Evolutionary conservation across 2,797 vertebrate species (phyloP), one percentile per base, ranked within the genome.

Genomic region (Selene dorsalis): DNA sequence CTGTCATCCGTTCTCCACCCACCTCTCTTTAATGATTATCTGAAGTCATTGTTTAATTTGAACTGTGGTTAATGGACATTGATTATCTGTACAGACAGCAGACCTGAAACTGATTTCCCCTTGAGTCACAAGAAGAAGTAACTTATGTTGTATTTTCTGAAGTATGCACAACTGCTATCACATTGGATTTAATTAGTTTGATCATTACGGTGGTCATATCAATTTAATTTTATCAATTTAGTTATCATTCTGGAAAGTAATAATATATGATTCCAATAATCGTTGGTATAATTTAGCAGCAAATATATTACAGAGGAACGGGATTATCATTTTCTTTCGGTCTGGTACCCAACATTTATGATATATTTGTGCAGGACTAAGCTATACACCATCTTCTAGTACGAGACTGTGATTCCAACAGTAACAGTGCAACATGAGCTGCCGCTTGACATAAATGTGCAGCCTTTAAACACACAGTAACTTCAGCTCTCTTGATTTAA

Each of bases 11-110:
- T 50, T 24, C 4, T 20, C 3, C 12, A 38, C 53, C 10, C 2
- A 3, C 3, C 13, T 6, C 1, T 28, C 38, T 57, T 35, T 48
- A 65, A 68, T 53, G 41, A 68, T 57, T 28, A 62, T 55, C 66
- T 75, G 41, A 59, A 35, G 68, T 41, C 55, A 26, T 52, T 56
- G 22, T 63, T 58, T 71, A 32, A 55, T 71, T 60, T 55, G 32
- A 73, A 63, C 52, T 52, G 50, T 32, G 50, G 50, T 48, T 69
- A 69, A 62, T 64, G 56, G 62, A 35, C 62, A 47, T 45, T 57
- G 64, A 73, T 58, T 63, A 20, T 59, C 35, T 58, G 43, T 69
- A 20, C 26, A 69, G 43, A 58, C 12, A 32, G 7, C 10, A n/a
- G 6, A 22, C 28, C 14, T 56, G 48, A 47, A 61, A 26, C 9